phyloP scores from a whole-genome alignment of 53 echinoderm and acorn worm genomes.

The Luidia sarsii region DNA sequence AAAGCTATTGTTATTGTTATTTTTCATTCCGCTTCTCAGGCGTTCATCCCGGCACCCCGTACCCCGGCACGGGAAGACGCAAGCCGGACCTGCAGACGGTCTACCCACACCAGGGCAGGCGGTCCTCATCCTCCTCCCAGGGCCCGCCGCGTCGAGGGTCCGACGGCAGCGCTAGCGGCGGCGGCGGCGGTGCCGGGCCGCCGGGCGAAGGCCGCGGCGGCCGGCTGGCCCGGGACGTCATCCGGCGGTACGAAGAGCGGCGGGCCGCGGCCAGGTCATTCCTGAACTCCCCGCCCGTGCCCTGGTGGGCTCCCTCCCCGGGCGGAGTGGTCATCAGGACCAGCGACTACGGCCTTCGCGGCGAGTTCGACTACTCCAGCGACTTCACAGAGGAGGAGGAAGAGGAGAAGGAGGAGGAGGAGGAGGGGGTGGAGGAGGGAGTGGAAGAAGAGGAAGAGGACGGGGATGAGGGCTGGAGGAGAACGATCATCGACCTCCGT shows the following conservation, averaged over 20 bases:
- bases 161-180: too few species aligned
- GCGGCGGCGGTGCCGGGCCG: too few species aligned
- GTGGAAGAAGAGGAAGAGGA: neutral
- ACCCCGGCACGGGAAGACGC: too few species aligned
- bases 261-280: constrained; percentile 7
- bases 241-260: constrained; percentile 27
- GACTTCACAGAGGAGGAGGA: constrained; percentile 37
- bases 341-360: neutral
- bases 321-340: neutral
- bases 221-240: constrained; percentile 17
- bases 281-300: neutral
- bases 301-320: constrained; percentile 5
- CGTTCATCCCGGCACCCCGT: too few species aligned
- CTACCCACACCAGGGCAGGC: too few species aligned
- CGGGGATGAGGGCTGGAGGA: constrained; percentile 32
- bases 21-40: too few species aligned
- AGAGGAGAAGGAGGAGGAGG: neutral
- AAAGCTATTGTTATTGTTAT: too few species aligned
- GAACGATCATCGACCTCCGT: constrained; percentile 9
- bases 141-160: too few species aligned
- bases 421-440: neutral
- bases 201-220: too few species aligned
- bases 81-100: too few species aligned
- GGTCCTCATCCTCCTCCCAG: too few species aligned
- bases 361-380: constrained; percentile 28